These are phyloP conservation scores for Ciconia boyciana DNA, from an alignment of 2,113 vertebrate species.

Conservation along the genomic window DNA sequence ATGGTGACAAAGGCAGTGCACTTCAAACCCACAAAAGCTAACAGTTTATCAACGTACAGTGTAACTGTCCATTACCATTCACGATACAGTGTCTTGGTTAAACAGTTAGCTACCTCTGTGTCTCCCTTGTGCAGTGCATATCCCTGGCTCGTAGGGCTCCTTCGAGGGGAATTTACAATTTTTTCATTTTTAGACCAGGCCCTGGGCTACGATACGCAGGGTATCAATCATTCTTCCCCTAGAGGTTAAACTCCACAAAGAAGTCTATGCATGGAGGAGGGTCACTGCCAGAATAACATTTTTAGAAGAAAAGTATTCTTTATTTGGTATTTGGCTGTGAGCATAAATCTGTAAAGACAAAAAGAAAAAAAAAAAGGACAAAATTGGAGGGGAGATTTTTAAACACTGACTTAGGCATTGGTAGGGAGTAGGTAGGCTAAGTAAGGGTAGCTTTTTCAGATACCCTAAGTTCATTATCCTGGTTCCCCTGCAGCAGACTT, in stretches of 20 bases:
- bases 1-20: background rate
- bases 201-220: background rate
- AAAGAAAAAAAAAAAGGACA: background rate
- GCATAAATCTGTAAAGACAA: background rate
- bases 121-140: background rate
- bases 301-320: background rate
- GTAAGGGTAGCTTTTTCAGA: background rate
- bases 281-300: background rate
- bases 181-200: background rate
- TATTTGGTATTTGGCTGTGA: background rate
- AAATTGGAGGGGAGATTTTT: background rate
- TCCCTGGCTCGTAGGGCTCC: background rate
- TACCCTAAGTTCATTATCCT: fast-evolving
- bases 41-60: background rate
- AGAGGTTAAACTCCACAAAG: background rate
- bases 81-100: background rate
- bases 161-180: background rate
- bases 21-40: background rate
- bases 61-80: background rate
- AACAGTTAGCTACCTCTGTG: background rate
- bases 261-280: background rate
- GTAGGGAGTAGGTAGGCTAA: background rate
- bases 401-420: background rate
- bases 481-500: fast-evolving
- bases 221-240: background rate